These are phyloP conservation scores for Ericerus pela DNA, from an alignment of 1,140 invertebrate genomes.

Conservation along the genomic window DNA sequence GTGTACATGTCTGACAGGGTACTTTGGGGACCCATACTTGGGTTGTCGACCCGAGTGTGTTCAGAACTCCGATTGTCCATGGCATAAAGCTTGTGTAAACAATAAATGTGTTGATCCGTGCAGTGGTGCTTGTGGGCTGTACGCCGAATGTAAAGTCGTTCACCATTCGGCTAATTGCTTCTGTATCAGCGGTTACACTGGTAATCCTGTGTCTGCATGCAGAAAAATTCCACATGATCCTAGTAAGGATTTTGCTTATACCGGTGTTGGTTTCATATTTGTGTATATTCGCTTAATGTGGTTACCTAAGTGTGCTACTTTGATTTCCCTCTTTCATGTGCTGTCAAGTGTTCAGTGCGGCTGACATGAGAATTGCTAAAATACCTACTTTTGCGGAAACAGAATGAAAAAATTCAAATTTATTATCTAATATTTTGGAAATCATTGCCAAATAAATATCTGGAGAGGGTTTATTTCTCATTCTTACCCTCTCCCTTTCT, in stretches of 20 bases:
- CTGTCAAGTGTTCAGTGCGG: too few species aligned
- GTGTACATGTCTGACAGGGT: constrained; percentile 54
- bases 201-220: constrained; percentile 63
- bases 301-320: too few species aligned
- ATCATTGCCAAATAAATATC: too few species aligned
- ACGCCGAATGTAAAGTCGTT: constrained; percentile 66
- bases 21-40: constrained; percentile 63
- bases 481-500: too few species aligned
- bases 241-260: constrained; percentile 21
- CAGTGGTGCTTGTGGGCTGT: constrained; percentile 62
- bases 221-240: constrained; percentile 27
- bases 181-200: constrained; percentile 54
- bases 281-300: too few species aligned
- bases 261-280: too few species aligned
- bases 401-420: too few species aligned
- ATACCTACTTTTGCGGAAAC: too few species aligned
- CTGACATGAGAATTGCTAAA: too few species aligned
- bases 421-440: too few species aligned
- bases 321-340: too few species aligned
- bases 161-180: constrained; percentile 71
- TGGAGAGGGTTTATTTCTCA: too few species aligned
- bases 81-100: constrained; percentile 61
- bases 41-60: constrained; percentile 67
- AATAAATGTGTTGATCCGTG: constrained; percentile 71
- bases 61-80: constrained; percentile 59